Percentiles rank a stretch among this genome's conserved stretches.
Evolutionary conservation across 2,888 invertebrate genomes (phyloP).

Genomic region (Drosophila buzzatii): DNA sequence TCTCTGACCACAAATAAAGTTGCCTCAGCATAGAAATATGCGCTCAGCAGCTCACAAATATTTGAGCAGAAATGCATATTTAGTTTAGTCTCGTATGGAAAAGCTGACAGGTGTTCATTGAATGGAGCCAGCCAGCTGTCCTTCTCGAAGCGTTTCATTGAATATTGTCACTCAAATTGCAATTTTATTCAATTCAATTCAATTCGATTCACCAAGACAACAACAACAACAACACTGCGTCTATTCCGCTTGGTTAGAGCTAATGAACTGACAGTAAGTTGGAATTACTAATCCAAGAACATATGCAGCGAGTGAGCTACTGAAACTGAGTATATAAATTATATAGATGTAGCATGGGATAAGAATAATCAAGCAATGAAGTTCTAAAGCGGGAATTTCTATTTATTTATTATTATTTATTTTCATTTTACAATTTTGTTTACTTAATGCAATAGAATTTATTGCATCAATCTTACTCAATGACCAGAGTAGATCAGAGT

Average conservation of each 20-base stretch:
- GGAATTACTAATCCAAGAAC: neutral
- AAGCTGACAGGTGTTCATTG: neutral
- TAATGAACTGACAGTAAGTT: neutral
- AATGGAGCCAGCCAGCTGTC: neutral
- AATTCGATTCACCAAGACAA: neutral
- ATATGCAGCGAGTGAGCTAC: neutral
- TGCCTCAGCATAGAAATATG: neutral
- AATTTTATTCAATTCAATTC: constrained; percentile 7
- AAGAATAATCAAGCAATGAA: neutral
- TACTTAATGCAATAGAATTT: no score
- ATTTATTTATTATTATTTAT: no score
- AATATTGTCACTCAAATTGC: constrained; percentile 2
- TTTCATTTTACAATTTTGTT: no score
- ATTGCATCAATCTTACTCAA: no score
- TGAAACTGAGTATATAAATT: neutral
- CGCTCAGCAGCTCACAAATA: neutral
- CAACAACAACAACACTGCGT: neutral
- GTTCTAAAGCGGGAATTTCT: no score
- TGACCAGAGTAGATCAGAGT: no score
- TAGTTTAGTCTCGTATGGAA: neutral
- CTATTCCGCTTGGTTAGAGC: neutral
- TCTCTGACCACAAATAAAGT: neutral
- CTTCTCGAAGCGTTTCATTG: neutral
- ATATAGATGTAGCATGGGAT: neutral
- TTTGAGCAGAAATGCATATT: neutral